Evolutionary conservation across 2,888 invertebrate genomes (phyloP).

Genomic region (Atethmia centrago): DNA sequence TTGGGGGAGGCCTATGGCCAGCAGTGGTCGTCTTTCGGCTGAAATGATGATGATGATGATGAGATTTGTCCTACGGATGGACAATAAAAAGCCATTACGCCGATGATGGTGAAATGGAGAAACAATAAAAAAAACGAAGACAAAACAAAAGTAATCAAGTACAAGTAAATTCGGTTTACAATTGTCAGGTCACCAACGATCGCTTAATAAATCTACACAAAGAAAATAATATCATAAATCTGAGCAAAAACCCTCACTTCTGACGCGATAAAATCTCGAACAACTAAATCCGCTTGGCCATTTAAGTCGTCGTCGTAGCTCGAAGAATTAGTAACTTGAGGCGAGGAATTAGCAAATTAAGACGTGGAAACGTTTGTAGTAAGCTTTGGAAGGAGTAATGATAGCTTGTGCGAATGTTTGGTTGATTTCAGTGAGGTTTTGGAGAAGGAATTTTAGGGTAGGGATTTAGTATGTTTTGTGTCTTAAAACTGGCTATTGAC

Average conservation of each 20-base stretch:
- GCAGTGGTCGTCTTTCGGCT: too few relatives aligned
- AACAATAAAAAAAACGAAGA: too few relatives aligned
- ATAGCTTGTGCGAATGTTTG: background rate
- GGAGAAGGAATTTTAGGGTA: background rate
- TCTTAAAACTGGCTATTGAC: background rate
- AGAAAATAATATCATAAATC: conserved; percentile 15
- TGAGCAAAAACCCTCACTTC: conserved; percentile 7
- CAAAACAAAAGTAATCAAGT: background rate
- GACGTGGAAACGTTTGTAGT: conserved; percentile 30
- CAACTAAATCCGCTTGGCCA: conserved; percentile 48
- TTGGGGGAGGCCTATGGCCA: too few relatives aligned
- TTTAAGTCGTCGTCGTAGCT: conserved; percentile 35
- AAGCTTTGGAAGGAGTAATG: conserved; percentile 32
- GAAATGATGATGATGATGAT: too few relatives aligned
- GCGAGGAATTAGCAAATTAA: conserved; percentile 50
- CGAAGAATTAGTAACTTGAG: conserved; percentile 51
- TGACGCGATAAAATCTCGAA: conserved; percentile 38
- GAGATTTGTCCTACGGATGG: background rate
- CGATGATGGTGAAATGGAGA: too few relatives aligned
- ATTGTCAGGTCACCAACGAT: background rate
- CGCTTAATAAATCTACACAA: conserved; percentile 1
- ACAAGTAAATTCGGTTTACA: background rate
- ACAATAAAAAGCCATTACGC: background rate
- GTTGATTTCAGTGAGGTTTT: background rate
- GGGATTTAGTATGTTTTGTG: too few relatives aligned